Base-by-base conservation (phyloP, 2,888 invertebrate genomes). In the Ethmia dodecea region DNA sequence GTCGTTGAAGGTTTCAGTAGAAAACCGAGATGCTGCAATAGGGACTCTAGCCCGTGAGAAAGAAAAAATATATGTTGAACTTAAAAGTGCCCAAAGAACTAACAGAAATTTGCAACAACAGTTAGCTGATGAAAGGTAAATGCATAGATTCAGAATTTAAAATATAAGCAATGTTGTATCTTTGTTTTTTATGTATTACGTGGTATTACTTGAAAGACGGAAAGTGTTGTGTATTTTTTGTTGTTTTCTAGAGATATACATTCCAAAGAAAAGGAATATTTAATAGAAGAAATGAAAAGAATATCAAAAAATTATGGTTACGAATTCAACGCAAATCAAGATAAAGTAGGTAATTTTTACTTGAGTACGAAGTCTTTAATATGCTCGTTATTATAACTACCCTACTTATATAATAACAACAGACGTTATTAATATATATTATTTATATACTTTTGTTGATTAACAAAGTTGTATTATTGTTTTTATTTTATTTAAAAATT, bases 251-350 rank as follows among this genome's bases (percentile, higher is more conserved):
- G 67, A 43, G 74, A 73, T 38, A 87, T 81, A 51, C 87, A 88
- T 55, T 81, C 74, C 42, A 80, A 84, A 50, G 88, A 89, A 55
- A 89, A 89, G 48, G 81, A 88, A 45, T 67, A 74, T 38, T 86
- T 87, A 38, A 72, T 84, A 38, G 70, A 81, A 30, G 88, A 89
- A 60, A 52, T 64, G 10, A 59, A 52, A 37, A 59, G 52, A 42
- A 16, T 58, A 13, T 43, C 55, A 9, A 48, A 47, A 29, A 49
- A 43, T 36, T 36, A 76, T 76, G 70, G 50, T 28, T 30, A 74
- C 72, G 66, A 79, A 71, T 45, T 70, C 62, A 37, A 66, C 22
- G 52, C 35, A 70, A 72, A 37, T 63, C 65, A 45, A 43, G 68
- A 22, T 68, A 60, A 39, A 48, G 42, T 43, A 38, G 38, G 37